Evolutionary conservation across 2,888 invertebrate genomes (phyloP).

Genomic region (Scaptomyza parva): DNA sequence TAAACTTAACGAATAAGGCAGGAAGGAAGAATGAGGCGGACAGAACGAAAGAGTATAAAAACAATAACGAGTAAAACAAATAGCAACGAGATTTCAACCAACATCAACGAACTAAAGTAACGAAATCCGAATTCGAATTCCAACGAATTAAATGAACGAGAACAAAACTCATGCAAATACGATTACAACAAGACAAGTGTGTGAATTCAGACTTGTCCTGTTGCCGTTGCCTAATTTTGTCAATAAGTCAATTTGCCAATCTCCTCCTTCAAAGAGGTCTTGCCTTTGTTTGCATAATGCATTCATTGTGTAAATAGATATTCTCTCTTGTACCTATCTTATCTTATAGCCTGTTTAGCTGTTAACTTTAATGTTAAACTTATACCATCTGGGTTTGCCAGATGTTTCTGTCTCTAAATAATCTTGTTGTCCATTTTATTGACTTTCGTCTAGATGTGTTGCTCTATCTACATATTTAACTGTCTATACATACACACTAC

Average conservation of each 20-base stretch:
- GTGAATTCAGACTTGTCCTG: background rate
- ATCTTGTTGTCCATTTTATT: constrained; percentile 15
- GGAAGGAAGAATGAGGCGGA: too few relatives aligned
- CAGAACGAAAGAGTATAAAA: background rate
- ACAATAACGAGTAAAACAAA: background rate
- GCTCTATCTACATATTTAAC: constrained; percentile 9
- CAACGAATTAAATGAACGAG: background rate
- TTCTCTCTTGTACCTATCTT: background rate
- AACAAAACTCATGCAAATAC: background rate
- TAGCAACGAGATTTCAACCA: background rate
- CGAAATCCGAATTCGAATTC: background rate
- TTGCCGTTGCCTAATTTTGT: constrained; percentile 18
- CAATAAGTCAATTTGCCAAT: constrained; percentile 38
- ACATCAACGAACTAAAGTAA: background rate
- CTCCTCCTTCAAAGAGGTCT: constrained; percentile 4
- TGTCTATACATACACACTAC: constrained; percentile 2
- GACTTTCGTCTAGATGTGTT: constrained; percentile 10
- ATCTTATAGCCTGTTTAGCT: background rate
- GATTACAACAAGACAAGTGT: background rate
- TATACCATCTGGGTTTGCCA: background rate
- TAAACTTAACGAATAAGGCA: background rate
- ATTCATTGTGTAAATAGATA: constrained; percentile 11
- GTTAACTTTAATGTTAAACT: background rate
- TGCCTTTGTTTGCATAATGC: constrained; percentile 26
- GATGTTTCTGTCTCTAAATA: constrained; percentile 6